Conservation (phyloP, 92 coral and sea anemone species). For the Nematostella vectensis region DNA sequence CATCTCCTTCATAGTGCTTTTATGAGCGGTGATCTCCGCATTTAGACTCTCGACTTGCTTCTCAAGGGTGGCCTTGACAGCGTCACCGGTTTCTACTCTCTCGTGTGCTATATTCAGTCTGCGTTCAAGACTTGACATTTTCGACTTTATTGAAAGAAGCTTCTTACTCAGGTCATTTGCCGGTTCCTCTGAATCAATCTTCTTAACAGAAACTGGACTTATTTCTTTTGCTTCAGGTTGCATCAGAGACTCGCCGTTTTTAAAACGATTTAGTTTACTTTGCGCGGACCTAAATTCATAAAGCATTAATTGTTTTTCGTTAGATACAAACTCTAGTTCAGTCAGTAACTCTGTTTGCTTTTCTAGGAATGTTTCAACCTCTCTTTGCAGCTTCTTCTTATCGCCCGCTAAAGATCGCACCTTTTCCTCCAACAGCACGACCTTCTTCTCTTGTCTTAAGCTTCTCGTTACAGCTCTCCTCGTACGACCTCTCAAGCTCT, state of each 20-base stretch:
- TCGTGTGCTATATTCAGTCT: constrained; percentile 35
- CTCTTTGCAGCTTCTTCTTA: neutral
- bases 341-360: neutral
- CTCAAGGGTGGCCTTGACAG: constrained; percentile 13
- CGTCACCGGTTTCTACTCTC: constrained; percentile 25
- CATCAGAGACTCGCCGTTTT: too few species aligned
- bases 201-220: neutral
- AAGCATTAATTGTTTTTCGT: constrained; percentile 24
- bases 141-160: constrained; percentile 9
- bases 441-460: neutral
- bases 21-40: constrained; percentile 3
- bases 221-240: too few species aligned
- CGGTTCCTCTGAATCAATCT: neutral
- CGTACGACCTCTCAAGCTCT: neutral
- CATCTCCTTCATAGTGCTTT: constrained; percentile 12
- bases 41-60: constrained; percentile 17
- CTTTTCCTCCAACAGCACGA: neutral
- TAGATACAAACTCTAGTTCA: constrained; percentile 25
- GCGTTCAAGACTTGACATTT: constrained; percentile 25
- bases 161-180: neutral
- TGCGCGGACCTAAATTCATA: neutral
- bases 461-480: neutral
- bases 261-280: neutral
- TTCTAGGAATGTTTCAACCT: neutral
- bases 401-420: neutral